These are phyloP conservation scores for Tauraco erythrolophus DNA, from an alignment of 2,113 vertebrate genomes.

Conservation along the genomic window DNA sequence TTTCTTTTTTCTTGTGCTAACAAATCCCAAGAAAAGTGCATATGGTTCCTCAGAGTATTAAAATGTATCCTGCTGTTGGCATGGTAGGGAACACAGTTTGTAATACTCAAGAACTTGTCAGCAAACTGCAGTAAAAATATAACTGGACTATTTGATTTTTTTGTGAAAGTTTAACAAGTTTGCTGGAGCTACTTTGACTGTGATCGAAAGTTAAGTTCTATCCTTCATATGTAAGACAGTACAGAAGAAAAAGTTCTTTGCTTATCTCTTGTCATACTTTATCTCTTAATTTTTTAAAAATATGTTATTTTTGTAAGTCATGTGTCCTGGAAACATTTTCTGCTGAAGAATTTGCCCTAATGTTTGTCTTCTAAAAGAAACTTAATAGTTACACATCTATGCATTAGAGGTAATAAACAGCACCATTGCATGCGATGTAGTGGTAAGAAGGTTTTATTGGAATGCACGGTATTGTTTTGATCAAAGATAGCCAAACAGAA, in stretches of 20 bases:
- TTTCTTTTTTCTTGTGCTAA: slow-evolving; percentile 46
- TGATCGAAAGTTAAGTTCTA: not conserved
- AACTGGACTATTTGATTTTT: slow-evolving; percentile 16
- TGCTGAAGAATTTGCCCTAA: not conserved
- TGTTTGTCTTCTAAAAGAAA: slow-evolving; percentile 8
- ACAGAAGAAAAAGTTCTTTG: not conserved
- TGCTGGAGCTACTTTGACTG: not conserved
- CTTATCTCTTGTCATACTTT: not conserved
- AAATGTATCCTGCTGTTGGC: slow-evolving; percentile 29
- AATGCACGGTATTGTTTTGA: not conserved
- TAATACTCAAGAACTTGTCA: slow-evolving; percentile 16
- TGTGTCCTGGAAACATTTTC: not conserved
- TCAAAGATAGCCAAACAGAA: not conserved
- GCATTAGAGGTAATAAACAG: not conserved
- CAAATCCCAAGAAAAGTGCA: slow-evolving; percentile 43
- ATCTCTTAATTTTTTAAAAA: not conserved
- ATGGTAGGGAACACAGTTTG: slow-evolving; percentile 7
- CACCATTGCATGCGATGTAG: not conserved
- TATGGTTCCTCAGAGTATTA: slow-evolving; percentile 44
- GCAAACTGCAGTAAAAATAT: slow-evolving; percentile 9
- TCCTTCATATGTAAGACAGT: not conserved
- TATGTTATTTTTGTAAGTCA: not conserved
- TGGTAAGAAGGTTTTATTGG: not conserved
- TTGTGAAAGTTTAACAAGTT: slow-evolving; percentile 21
- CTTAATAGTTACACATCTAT: not conserved